Percentiles rank a stretch among this genome's conserved stretches.
phyloP scores from a whole-genome alignment of 2,888 invertebrate genomes.

The Eilema caniola region DNA sequence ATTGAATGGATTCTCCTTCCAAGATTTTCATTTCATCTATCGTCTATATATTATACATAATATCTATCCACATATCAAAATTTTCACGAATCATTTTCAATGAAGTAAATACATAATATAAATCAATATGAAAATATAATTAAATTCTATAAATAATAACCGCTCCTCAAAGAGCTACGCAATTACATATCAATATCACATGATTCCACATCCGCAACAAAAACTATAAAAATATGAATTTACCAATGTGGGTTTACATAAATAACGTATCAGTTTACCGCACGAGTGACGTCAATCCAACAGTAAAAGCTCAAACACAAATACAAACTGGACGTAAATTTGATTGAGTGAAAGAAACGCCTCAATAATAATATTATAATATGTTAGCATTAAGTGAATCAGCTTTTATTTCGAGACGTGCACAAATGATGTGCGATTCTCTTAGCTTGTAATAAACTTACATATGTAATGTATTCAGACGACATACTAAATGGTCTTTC shows the following conservation, averaged over 20 bases:
- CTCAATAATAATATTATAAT: conserved; percentile 31
- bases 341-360: conserved; percentile 43
- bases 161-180: background rate
- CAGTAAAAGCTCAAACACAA: conserved; percentile 37
- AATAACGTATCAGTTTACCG: conserved; percentile 26
- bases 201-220: conserved; percentile 24
- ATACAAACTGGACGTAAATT: conserved; percentile 37
- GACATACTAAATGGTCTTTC: background rate
- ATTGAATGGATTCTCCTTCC: too few relatives aligned
- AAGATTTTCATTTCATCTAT: too few relatives aligned
- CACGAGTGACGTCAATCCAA: conserved; percentile 44
- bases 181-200: conserved; percentile 13
- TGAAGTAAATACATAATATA: background rate
- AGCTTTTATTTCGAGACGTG: conserved; percentile 29
- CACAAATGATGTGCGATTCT: background rate
- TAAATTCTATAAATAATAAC: conserved; percentile 2
- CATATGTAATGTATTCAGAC: background rate
- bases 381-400: conserved; percentile 27
- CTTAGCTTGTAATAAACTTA: background rate
- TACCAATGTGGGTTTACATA: conserved; percentile 30
- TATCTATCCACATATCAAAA: too few relatives aligned
- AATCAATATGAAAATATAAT: background rate
- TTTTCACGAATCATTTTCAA: too few relatives aligned
- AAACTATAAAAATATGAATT: conserved; percentile 41
- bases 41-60: too few relatives aligned